Conservation (phyloP, 2,888 invertebrate genomes). For the Criorhina ranunculi region DNA sequence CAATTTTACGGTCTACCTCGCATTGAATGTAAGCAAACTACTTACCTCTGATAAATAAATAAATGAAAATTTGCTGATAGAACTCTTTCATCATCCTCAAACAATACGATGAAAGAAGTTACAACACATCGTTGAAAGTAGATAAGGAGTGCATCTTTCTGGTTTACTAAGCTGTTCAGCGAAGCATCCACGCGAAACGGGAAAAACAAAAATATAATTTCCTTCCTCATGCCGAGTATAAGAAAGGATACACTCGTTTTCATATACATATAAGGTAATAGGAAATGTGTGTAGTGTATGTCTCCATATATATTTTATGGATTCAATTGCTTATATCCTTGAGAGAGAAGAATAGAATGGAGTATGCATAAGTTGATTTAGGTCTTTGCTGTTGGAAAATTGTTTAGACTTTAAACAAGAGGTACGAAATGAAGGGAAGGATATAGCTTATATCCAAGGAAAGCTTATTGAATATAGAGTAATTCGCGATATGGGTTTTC, state of each 20-base stretch:
- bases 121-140: constrained; percentile 52
- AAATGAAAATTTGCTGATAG: constrained; percentile 56
- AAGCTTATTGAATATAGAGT: constrained; percentile 43
- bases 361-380: constrained; percentile 54
- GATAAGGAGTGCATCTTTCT: constrained; percentile 66
- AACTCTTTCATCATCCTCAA: constrained; percentile 61
- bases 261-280: constrained; percentile 26
- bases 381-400: constrained; percentile 51
- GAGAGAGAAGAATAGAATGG: neutral
- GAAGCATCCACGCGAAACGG: constrained; percentile 68
- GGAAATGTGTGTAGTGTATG: constrained; percentile 54
- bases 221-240: constrained; percentile 20
- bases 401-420: constrained; percentile 57
- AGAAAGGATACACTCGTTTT: constrained; percentile 25
- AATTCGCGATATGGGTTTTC: constrained; percentile 46
- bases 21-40: constrained; percentile 54
- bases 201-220: constrained; percentile 59
- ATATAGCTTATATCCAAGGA: constrained; percentile 15
- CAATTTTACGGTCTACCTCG: constrained; percentile 58
- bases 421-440: neutral
- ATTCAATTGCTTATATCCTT: constrained; percentile 62
- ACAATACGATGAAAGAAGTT: constrained; percentile 49
- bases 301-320: constrained; percentile 51
- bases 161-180: constrained; percentile 68
- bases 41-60: constrained; percentile 53